Conservation (phyloP, 2,888 invertebrate genomes). For the Eupithecia vulgata region DNA sequence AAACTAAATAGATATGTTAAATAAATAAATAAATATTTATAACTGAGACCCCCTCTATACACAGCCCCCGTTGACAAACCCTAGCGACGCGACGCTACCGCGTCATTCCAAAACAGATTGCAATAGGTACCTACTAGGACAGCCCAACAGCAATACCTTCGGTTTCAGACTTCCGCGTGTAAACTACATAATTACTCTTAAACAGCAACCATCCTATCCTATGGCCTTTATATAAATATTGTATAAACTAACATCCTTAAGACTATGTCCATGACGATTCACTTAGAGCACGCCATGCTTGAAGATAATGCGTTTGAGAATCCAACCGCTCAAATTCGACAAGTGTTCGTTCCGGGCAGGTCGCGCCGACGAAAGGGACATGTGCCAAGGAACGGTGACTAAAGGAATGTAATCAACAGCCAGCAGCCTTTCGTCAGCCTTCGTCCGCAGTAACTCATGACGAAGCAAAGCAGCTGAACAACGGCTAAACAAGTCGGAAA, state of each 20-base stretch:
- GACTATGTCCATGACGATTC: constrained; percentile 24
- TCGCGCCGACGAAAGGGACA: neutral
- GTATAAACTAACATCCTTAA: constrained; percentile 26
- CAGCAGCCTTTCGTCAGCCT: neutral
- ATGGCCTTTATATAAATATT: constrained; percentile 31
- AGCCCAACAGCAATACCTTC: constrained; percentile 24
- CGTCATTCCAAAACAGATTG: constrained; percentile 21
- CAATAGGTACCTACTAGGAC: constrained; percentile 22
- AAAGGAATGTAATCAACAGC: neutral
- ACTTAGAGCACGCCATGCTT: constrained; percentile 21
- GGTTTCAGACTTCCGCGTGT: constrained; percentile 24
- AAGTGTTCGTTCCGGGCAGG: neutral
- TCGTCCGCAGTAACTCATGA: neutral
- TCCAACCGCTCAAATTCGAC: constrained; percentile 12
- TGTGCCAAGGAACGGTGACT: neutral
- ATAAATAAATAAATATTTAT: neutral
- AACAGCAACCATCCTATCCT: constrained; percentile 19
- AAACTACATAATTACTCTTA: constrained; percentile 18
- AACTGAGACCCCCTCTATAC: neutral
- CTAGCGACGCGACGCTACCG: neutral
- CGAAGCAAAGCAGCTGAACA: constrained; percentile 15
- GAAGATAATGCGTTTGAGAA: constrained; percentile 18
- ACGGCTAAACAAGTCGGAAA: constrained; percentile 13
- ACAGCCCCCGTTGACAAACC: constrained; percentile 27
- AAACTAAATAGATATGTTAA: neutral